phyloP scores from a whole-genome alignment of 2,888 invertebrate species.

The Perdita meconis region DNA sequence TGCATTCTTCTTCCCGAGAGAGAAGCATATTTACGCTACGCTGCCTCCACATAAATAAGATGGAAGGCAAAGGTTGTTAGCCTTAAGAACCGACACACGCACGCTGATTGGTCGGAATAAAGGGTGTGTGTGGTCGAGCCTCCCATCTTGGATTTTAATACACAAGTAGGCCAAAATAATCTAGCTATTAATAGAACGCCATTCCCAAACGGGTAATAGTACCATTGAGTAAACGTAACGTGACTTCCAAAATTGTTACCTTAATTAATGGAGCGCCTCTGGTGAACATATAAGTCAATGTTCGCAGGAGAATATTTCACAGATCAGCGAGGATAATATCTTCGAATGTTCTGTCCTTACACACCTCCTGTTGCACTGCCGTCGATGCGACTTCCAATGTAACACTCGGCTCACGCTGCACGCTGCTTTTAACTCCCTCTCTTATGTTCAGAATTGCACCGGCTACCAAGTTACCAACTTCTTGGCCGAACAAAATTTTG shows the following conservation, averaged over 20 bases:
- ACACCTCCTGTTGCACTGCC: constrained; percentile 34
- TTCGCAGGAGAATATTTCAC: constrained; percentile 5
- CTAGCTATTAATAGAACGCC: constrained; percentile 48
- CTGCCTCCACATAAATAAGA: constrained; percentile 35
- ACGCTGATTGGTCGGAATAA: constrained; percentile 49
- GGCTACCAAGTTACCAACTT: constrained; percentile 43
- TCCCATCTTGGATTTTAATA: constrained; percentile 57
- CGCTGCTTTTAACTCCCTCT: constrained; percentile 35
- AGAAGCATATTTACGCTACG: background rate
- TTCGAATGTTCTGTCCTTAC: constrained; percentile 17
- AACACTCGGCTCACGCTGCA: constrained; percentile 30
- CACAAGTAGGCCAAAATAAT: constrained; percentile 62
- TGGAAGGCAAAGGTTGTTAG: constrained; percentile 56
- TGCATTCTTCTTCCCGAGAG: background rate
- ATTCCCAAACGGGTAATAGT: background rate
- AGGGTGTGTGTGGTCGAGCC: constrained; percentile 60
- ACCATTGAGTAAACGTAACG: background rate
- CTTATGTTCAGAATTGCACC: constrained; percentile 21
- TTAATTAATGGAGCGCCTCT: background rate
- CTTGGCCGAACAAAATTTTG: constrained; percentile 28
- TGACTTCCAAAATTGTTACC: constrained; percentile 21
- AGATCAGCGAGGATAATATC: constrained; percentile 13
- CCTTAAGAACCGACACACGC: constrained; percentile 47
- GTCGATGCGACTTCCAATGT: constrained; percentile 10
- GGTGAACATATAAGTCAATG: background rate